Conservation (phyloP, 2,888 invertebrate genomes). For the Caenorhabditis sulstoni region DNA sequence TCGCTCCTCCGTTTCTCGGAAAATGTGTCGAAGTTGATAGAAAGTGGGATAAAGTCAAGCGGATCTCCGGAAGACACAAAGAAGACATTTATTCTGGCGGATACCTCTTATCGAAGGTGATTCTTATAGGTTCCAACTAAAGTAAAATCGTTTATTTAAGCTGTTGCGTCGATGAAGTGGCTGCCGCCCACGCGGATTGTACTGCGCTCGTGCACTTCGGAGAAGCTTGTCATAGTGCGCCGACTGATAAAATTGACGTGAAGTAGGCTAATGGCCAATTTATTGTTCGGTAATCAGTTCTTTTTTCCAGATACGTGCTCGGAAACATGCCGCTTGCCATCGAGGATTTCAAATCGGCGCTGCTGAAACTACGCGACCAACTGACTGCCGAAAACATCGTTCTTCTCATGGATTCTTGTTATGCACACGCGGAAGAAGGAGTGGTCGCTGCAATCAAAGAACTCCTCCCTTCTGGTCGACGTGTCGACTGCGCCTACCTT, state of each 20-base stretch:
- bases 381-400: constrained; percentile 35
- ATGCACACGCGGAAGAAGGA: constrained; percentile 41
- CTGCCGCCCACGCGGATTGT: constrained; percentile 90
- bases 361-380: constrained; percentile 3
- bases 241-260: constrained; percentile 87
- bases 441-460: constrained; percentile 4
- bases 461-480: neutral
- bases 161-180: constrained; percentile 92
- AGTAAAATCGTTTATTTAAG: constrained; percentile 83
- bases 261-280: constrained; percentile 74
- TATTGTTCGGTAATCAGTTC: no score
- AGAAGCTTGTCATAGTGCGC: constrained; percentile 88
- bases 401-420: constrained; percentile 56
- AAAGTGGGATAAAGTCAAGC: constrained; percentile 9
- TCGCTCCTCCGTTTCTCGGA: constrained; percentile 66
- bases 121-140: constrained; percentile 1
- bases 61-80: constrained; percentile 6
- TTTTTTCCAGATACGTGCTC: constrained; percentile 64
- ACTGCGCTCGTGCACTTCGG: constrained; percentile 94
- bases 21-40: constrained; percentile 51
- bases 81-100: constrained; percentile 76
- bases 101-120: constrained; percentile 78
- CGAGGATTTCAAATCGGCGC: constrained; percentile 15
- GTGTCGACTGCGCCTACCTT: constrained; percentile 21
- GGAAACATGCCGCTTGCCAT: constrained; percentile 48